Evolutionary conservation across 2,797 vertebrate species (phyloP).

Genomic region (Anolis apletophallus): DNA sequence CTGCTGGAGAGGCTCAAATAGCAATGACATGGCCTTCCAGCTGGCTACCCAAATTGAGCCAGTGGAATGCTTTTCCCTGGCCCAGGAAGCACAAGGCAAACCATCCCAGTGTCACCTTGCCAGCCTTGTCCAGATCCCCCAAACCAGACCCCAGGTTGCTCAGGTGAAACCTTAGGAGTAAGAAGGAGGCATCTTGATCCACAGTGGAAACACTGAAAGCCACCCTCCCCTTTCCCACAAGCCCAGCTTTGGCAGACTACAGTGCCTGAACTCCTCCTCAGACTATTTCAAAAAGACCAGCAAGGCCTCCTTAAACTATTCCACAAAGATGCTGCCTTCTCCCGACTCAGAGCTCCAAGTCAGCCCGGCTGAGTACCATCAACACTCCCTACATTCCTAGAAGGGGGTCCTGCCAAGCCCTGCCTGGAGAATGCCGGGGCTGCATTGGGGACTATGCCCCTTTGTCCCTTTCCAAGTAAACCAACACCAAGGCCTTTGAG

Average conservation of each 20-base stretch:
- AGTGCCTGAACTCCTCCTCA: no score
- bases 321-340: fast-evolving
- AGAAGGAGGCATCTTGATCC: fast-evolving
- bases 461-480: not conserved
- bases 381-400: not conserved
- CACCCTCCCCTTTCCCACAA: not conserved
- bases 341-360: fast-evolving
- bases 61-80: not conserved
- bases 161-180: no score
- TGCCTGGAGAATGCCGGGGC: not conserved
- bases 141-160: not conserved
- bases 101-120: no score
- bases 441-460: not conserved
- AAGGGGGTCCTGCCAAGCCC: not conserved
- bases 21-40: no score
- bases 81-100: not conserved
- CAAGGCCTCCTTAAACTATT: not conserved
- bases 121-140: not conserved
- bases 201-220: not conserved
- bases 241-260: not conserved
- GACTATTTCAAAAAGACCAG: no score
- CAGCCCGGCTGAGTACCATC: not conserved
- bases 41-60: not conserved
- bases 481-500: not conserved
- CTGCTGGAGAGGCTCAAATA: not conserved